Evolutionary conservation across 2,113 vertebrate genomes (phyloP), one percentile per base, ranked within the genome.

Genomic region (Mungos mungo): DNA sequence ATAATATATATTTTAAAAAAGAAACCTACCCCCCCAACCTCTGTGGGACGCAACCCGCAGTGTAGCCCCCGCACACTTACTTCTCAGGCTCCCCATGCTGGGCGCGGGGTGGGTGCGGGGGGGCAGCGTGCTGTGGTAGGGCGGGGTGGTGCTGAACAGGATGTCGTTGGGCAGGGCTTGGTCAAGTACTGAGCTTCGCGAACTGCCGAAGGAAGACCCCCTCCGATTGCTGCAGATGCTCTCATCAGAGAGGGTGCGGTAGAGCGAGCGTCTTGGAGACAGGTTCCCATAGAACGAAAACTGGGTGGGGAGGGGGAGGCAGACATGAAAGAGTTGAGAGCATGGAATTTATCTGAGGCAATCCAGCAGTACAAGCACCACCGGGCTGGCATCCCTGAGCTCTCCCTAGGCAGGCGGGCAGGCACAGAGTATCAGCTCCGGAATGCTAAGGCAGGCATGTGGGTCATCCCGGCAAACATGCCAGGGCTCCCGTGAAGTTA

Each of bases 101-200:
- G 98, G 99, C 68, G 98, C 98, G 90, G 99, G 98, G 96, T 99
- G 98, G 97, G 99, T 99, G 86, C 99, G 98, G 2, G 99, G 99
- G 3, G 99, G 99, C 98, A 99, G 90, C 0, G 99, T 99, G 98
- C 99, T 99, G 98, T 99, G 99, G 97, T 99, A 99, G 0, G 99
- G 99, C 2, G 99, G 99, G 0, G 99, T 99, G 87, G 99, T 99
- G 99, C 99, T 99, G 99, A 99, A 99, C 21, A 99, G 98, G 98
- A 99, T 99, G 98, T 99, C 99, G 15, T 99, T 99, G 95, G 99
- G 99, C 99, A 99, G 96, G 13, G 99, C 99, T 90, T 99, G 99
- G 97, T 99, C 99, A 86, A 99, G 98, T 98, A 99, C 96, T 50
- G 99, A 99, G 95, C 99, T 99, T n/a, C 99, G 99, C 5, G 99